Percentiles rank a stretch among this genome's conserved stretches.
Evolutionary conservation across 1,140 invertebrate species (phyloP).

Genomic region (Cyclargus thomasi): DNA sequence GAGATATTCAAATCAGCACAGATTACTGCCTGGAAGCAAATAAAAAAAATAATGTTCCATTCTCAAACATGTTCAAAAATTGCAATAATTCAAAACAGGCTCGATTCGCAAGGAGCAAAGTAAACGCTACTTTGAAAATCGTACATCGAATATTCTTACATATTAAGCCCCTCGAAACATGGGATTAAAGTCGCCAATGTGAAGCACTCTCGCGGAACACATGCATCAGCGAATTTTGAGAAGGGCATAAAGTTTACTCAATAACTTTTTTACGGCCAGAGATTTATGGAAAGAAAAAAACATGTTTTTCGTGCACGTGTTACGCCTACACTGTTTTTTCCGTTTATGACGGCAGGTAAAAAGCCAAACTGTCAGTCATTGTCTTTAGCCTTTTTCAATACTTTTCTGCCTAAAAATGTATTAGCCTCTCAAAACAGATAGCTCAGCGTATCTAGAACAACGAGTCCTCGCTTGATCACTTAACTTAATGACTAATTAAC

Average conservation of each 20-base stretch:
- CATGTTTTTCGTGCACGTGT: neutral
- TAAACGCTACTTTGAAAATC: neutral
- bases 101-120: neutral
- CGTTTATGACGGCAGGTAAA: neutral
- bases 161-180: neutral
- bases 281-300: constrained; percentile 3
- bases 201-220: neutral
- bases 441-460: too few relatives aligned
- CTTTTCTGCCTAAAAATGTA: too few relatives aligned
- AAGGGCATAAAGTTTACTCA: neutral
- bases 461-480: too few relatives aligned
- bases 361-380: neutral
- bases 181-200: neutral
- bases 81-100: neutral
- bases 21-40: neutral
- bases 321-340: neutral
- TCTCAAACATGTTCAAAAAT: neutral
- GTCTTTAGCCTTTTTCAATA: too few relatives aligned
- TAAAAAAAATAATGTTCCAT: neutral
- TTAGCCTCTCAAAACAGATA: too few relatives aligned
- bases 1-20: neutral
- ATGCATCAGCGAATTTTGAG: neutral
- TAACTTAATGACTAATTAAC: too few relatives aligned
- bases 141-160: neutral
- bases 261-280: constrained; percentile 1